phyloP scores from a whole-genome alignment of 1,140 invertebrate species.

The Rhopalosiphum padi region DNA sequence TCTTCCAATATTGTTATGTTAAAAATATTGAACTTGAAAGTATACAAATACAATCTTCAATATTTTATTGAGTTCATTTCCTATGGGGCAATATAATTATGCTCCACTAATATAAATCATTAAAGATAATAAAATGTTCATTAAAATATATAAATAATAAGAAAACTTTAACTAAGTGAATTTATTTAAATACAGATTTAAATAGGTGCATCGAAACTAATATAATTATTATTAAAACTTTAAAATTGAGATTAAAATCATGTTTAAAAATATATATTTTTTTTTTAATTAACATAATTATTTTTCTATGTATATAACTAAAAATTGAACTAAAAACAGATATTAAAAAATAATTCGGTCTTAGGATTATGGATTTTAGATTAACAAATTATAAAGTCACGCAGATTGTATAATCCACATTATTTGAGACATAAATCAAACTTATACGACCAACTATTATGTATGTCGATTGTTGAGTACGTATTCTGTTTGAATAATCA shows the following conservation, averaged over 20 bases:
- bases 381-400: not conserved
- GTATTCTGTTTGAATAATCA: not conserved
- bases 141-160: not conserved
- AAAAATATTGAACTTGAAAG: too few relatives aligned
- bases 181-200: not conserved
- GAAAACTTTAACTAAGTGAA: not conserved
- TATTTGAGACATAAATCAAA: not conserved
- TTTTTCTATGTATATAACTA: not conserved
- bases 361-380: not conserved
- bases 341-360: not conserved
- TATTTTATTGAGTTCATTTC: not conserved
- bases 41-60: not conserved
- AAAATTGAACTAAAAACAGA: not conserved
- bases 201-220: not conserved
- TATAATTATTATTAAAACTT: too few relatives aligned
- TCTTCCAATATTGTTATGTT: not conserved
- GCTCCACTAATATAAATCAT: not conserved
- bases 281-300: not conserved
- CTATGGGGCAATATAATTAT: not conserved
- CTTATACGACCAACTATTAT: not conserved
- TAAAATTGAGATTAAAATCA: not conserved
- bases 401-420: not conserved
- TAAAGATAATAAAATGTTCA: not conserved
- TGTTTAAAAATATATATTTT: not conserved
- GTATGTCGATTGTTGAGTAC: not conserved